Percentiles rank a stretch among this genome's conserved stretches.
These are phyloP conservation scores for Amphiprion percula DNA, from an alignment of 2,113 vertebrate species.

Conservation along the genomic window DNA sequence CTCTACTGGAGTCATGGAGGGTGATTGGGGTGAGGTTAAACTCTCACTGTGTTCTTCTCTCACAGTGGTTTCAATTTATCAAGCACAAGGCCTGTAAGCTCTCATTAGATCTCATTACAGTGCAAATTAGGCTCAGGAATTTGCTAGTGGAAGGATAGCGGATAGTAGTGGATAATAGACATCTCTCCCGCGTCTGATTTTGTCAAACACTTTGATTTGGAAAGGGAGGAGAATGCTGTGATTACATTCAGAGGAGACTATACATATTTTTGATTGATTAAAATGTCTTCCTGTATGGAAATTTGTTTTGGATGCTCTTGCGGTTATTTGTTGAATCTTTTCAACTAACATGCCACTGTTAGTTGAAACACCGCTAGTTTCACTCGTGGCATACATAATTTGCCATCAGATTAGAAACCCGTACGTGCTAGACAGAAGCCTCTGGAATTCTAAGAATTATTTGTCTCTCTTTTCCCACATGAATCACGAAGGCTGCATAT, in stretches of 20 bases:
- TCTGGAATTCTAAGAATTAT: conserved; percentile 46
- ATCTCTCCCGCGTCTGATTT: conserved; percentile 41
- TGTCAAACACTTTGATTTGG: conserved; percentile 45
- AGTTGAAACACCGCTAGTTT: conserved; percentile 2
- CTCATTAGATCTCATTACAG: conserved; percentile 81
- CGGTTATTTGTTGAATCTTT: background rate
- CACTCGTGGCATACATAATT: conserved; percentile 18
- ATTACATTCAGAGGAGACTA: conserved; percentile 8
- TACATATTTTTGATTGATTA: conserved; percentile 20
- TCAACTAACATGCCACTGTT: conserved; percentile 22
- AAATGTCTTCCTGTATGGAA: conserved; percentile 5
- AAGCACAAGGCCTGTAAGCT: conserved; percentile 70
- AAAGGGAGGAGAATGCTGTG: conserved; percentile 1
- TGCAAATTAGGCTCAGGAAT: conserved; percentile 74
- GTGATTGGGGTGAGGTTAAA: conserved; percentile 63
- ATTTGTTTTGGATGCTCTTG: conserved; percentile 5
- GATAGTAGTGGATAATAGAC: conserved; percentile 52
- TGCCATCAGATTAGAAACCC: conserved; percentile 26
- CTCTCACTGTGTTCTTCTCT: conserved; percentile 48
- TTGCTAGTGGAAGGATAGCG: conserved; percentile 56
- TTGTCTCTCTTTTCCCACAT: conserved; percentile 48
- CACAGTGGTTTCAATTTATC: conserved; percentile 71
- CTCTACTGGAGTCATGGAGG: conserved; percentile 44
- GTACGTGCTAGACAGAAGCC: conserved; percentile 18
- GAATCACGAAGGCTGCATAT: conserved; percentile 60